Base-by-base conservation (phyloP, 2,888 invertebrate species). In the Acanthococcus lagerstroemiae region DNA sequence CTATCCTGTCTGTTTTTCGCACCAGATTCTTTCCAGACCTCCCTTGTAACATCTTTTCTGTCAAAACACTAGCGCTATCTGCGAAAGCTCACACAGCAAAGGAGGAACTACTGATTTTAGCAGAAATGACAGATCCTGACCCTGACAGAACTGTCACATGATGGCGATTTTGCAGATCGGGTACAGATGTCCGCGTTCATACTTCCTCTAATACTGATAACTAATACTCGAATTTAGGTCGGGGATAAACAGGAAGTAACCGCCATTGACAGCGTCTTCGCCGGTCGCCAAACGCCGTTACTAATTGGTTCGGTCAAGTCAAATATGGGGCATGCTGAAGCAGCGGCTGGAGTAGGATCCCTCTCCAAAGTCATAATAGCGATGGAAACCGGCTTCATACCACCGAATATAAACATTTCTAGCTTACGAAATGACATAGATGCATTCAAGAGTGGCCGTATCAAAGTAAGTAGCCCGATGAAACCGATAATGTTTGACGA, bases 181-280 rank as follows among this genome's bases (percentile, higher is more conserved):
- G n/a, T n/a, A n/a, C n/a, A n/a, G n/a, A n/a, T n/a, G n/a, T n/a
- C n/a, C n/a, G n/a, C n/a, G n/a, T n/a, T n/a, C n/a, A n/a, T n/a
- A n/a, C 4, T 15, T 58, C 1, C 17, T n/a, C n/a, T n/a, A n/a
- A n/a, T n/a, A n/a, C n/a, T n/a, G 12, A 48, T 48, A n/a, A 48
- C 6, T 12, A 48, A 48, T 48, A 12, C 19, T 12, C 19, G 19
- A 17, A 9, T 3, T 19, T 9, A 73, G 73, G 87, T 89, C 2
- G 94, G 95, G 21, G 96, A 96, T 77, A 94, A 95, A 0, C 92
- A 94, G 75, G 96, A 96, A 77, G 79, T 92, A 66, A 80, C 84
- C 70, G 88, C 91, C 0, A 84, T 96, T 56, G 87, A 88, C 52
- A 85, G 85, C 71, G 82, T 89, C 30, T 84, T 93, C 74, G 88